Percentiles rank a stretch among this genome's conserved stretches.
phyloP scores from a whole-genome alignment of 2,888 invertebrate species.

The Tupiocoris notatus region DNA sequence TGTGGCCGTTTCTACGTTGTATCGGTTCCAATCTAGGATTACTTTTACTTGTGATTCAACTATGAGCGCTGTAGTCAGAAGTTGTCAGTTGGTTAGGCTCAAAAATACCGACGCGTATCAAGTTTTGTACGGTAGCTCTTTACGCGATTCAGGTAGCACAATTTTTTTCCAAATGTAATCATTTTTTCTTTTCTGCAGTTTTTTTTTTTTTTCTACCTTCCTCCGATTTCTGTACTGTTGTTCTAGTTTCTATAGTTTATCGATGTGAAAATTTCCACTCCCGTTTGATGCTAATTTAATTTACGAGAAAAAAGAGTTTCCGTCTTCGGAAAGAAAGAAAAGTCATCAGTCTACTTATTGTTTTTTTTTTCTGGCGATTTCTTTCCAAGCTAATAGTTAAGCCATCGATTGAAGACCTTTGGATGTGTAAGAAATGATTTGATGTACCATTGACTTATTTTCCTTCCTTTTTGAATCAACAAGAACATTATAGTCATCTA shows the following conservation, averaged over 20 bases:
- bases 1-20: background rate
- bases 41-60: background rate
- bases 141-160: background rate
- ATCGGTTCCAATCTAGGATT: background rate
- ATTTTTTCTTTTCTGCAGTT: background rate
- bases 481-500: slow-evolving; percentile 37
- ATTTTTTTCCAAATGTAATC: background rate
- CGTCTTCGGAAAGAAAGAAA: too few relatives aligned
- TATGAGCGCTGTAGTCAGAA: background rate
- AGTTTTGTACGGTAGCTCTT: background rate
- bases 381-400: background rate
- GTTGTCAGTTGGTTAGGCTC: background rate
- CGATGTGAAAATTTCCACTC: background rate
- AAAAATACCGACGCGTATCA: background rate
- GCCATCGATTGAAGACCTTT: background rate
- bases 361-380: too few relatives aligned
- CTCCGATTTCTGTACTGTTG: background rate
- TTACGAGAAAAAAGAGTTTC: too few relatives aligned
- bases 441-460: background rate
- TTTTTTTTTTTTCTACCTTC: background rate
- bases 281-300: background rate
- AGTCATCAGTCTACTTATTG: too few relatives aligned
- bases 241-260: background rate
- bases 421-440: too few relatives aligned
- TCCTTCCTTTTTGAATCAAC: slow-evolving; percentile 11